These are phyloP conservation scores for Sitta europaea DNA, from an alignment of 2,113 vertebrate species.

Conservation along the genomic window DNA sequence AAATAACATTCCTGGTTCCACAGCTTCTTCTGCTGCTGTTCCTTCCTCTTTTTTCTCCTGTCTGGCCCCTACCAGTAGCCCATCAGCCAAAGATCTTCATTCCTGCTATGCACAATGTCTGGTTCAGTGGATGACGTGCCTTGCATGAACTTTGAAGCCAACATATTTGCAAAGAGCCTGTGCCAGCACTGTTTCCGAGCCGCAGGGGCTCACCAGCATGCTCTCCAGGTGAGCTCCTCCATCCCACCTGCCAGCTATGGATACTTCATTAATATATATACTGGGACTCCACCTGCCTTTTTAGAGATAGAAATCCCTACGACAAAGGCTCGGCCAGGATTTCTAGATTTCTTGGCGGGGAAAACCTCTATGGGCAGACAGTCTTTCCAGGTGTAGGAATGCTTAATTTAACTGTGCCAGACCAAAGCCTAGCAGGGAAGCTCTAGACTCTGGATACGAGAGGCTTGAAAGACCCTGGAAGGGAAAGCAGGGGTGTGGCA, in stretches of 20 bases:
- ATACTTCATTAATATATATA: not conserved
- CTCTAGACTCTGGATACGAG: not conserved
- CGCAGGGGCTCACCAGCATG: constrained; percentile 66
- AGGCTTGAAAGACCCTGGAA: not conserved
- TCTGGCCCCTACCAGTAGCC: not conserved
- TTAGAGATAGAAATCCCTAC: not conserved
- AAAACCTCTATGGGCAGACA: not conserved
- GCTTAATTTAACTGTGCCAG: not conserved
- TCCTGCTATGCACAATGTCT: constrained; percentile 71
- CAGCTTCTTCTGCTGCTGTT: not conserved
- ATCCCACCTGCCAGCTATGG: not conserved
- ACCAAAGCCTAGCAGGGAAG: constrained; percentile 6
- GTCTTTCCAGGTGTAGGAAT: not conserved
- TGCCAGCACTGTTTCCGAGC: constrained; percentile 83
- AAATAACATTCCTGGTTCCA: constrained; percentile 8
- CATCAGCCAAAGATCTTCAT: not conserved
- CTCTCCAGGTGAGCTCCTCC: constrained; percentile 63
- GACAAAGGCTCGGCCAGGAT: not conserved
- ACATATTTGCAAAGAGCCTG: constrained; percentile 80
- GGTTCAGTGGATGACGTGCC: constrained; percentile 52
- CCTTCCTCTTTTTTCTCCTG: not conserved
- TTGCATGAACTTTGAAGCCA: constrained; percentile 81
- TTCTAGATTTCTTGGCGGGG: not conserved
- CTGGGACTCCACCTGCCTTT: not conserved
- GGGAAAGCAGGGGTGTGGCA: not conserved